phyloP scores from a whole-genome alignment of 2,113 vertebrate species.

The Cathartes aura region DNA sequence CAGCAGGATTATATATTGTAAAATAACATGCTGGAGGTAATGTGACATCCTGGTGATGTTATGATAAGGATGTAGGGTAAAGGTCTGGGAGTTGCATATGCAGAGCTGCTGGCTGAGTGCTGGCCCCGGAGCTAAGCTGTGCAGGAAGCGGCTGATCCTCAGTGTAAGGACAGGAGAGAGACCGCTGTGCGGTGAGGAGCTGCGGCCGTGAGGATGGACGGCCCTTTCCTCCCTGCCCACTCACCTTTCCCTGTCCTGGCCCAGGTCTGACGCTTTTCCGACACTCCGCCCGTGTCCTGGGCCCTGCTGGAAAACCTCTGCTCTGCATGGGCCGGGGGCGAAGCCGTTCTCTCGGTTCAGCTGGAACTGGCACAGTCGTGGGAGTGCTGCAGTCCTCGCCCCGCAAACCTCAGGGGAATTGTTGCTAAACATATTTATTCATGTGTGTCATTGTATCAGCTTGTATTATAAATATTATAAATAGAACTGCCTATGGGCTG shows the following conservation, averaged over 20 bases:
- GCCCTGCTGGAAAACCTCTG: not conserved
- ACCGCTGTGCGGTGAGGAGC: fast-evolving
- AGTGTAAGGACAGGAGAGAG: fast-evolving
- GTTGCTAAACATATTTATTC: fast-evolving
- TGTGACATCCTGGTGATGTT: not conserved
- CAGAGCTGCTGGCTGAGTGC: not conserved
- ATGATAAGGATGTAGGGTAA: not conserved
- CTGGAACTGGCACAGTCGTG: not conserved
- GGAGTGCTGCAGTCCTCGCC: not conserved
- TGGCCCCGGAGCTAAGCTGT: fast-evolving
- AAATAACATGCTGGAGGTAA: not conserved
- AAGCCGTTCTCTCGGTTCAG: not conserved
- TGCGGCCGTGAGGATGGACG: fast-evolving
- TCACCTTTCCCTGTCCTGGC: not conserved
- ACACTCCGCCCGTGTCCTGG: fast-evolving
- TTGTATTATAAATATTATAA: not conserved
- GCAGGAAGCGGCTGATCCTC: not conserved
- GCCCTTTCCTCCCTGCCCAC: not conserved
- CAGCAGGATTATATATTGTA: not conserved
- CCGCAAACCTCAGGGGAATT: not conserved
- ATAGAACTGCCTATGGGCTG: not conserved
- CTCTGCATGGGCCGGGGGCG: not conserved
- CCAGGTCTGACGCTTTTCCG: not conserved
- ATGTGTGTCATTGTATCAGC: not conserved
- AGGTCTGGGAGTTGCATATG: not conserved